A percentile compares a stretch with the other conserved stretches of the same genome.
These are phyloP conservation scores for Agrypnia vestita DNA, from an alignment of 1,140 invertebrate species.

Conservation along the genomic window DNA sequence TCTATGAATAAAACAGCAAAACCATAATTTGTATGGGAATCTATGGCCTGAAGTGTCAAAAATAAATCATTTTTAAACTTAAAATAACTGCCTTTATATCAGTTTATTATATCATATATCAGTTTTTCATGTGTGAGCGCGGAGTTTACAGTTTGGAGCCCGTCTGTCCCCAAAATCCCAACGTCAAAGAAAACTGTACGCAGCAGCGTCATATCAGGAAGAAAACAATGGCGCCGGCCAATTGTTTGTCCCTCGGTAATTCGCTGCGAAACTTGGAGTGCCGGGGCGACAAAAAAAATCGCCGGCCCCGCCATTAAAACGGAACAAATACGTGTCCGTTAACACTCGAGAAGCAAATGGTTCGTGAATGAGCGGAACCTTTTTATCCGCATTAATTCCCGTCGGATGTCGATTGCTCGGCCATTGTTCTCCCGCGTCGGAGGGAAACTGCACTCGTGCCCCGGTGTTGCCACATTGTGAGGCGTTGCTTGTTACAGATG, in stretches of 20 bases:
- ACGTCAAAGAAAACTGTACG: background rate
- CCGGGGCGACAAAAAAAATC: constrained; percentile 32
- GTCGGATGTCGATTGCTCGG: background rate
- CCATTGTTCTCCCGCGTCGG: constrained; percentile 21
- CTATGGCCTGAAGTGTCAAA: no score
- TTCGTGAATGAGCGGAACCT: constrained; percentile 35
- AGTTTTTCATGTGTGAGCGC: no score
- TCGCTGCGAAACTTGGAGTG: constrained; percentile 30
- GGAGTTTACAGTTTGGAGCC: no score
- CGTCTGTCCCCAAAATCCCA: background rate
- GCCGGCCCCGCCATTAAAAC: constrained; percentile 17
- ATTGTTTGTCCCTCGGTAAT: constrained; percentile 37
- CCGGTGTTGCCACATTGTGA: background rate
- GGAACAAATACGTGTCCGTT: constrained; percentile 59
- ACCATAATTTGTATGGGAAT: no score
- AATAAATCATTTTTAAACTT: no score
- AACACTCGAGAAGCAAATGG: constrained; percentile 52
- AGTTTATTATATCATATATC: no score
- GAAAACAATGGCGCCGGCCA: constrained; percentile 27
- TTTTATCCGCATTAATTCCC: constrained; percentile 10
- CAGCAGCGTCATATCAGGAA: background rate
- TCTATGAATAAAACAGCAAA: no score
- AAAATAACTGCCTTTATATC: no score
- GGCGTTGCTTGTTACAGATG: background rate
- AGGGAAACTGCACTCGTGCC: constrained; percentile 13